Base-by-base conservation (phyloP, 2,888 invertebrate genomes). In the Catocala sponsa region DNA sequence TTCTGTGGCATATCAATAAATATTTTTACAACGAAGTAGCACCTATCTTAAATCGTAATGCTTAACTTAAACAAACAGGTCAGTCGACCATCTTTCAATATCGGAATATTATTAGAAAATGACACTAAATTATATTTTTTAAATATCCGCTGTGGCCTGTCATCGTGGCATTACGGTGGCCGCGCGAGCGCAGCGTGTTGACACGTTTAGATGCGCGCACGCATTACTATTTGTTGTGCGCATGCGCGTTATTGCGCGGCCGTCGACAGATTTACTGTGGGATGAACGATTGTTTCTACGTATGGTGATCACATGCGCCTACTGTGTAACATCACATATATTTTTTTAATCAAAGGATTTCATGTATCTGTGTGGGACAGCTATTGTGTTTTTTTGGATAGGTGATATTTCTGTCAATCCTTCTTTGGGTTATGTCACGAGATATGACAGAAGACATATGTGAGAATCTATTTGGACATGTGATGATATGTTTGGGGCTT, bases 241-340 rank as follows among this genome's bases (percentile, higher is more conserved):
- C 71, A 68, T 10, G 10, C 72, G 76, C 78, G 65, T 68, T 78
- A 70, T 70, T 63, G 70, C 54, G 59, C 38, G 33, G 43, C 65
- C 66, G 84, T 32, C 56, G 86, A 86, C 74, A 75, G 85, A 84
- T 80, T 80, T 85, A 86, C 75, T 79, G 86, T 85, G 86, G 78
- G 83, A 85, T 67, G 75, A 51, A 61, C 61, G 55, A 72, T 80
- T 80, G 74, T 73, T 73, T 68, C 68, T 63, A 60, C 79, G 71
- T 72, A 71, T 77, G 77, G 77, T 48, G 56, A 46, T 79, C 78
- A 75, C 68, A 74, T 77, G 82, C 51, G 41, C 63, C 11, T 56
- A 53, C 68, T 57, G 13, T 44, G 48, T 54, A 48, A 15, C 44
- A 15, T 46, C 7, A 13, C 0, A 11, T 12, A 44, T 12, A 44